phyloP scores from a whole-genome alignment of 2,888 invertebrate genomes.

The Schizaphis graminum region DNA sequence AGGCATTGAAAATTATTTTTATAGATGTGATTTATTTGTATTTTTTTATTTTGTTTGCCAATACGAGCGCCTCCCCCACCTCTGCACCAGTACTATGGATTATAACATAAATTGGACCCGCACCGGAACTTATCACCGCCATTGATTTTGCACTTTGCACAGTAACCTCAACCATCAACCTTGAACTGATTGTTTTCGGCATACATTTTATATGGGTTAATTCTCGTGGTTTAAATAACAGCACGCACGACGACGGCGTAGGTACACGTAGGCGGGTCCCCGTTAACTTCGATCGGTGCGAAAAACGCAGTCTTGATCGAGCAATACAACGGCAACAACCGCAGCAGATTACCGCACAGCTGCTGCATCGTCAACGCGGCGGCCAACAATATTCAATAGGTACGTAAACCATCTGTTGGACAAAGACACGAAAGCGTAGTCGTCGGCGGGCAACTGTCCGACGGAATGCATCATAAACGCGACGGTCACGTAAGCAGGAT shows the following conservation, averaged over 20 bases:
- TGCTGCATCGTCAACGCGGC: neutral
- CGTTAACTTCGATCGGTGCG: neutral
- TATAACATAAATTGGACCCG: neutral
- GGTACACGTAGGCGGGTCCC: neutral
- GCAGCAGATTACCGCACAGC: neutral
- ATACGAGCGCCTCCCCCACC: neutral
- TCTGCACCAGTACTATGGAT: neutral
- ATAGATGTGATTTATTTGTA: neutral
- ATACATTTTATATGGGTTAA: neutral
- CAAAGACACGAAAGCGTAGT: neutral
- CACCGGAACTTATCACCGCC: neutral
- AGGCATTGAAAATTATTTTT: neutral
- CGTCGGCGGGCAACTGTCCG: too few relatives aligned
- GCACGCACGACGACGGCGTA: neutral
- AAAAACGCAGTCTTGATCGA: neutral
- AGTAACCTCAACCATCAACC: neutral
- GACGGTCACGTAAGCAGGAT: neutral
- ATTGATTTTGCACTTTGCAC: neutral
- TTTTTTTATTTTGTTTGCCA: neutral
- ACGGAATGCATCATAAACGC: neutral
- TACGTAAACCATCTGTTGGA: neutral
- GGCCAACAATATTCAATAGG: constrained; percentile 9
- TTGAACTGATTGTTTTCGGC: neutral
- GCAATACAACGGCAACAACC: neutral
- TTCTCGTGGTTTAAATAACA: neutral